These are phyloP conservation scores for Drosophila pallidifrons DNA, from an alignment of 1,140 invertebrate genomes.

Conservation along the genomic window DNA sequence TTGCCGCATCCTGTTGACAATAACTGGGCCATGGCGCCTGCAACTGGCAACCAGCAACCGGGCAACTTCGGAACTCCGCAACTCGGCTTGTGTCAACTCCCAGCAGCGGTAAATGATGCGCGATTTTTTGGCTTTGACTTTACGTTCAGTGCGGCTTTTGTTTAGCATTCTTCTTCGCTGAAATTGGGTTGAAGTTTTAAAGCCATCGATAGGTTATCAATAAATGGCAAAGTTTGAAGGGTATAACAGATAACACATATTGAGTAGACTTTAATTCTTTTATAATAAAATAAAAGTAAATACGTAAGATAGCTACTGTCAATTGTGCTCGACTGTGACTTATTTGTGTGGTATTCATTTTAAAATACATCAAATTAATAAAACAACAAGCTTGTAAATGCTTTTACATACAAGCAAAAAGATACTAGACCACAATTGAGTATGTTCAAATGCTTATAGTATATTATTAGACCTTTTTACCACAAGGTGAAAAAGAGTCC, in stretches of 20 bases:
- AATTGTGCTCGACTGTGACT: no score
- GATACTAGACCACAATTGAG: no score
- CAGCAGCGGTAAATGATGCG: constrained; percentile 40
- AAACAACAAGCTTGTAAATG: no score
- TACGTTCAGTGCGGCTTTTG: constrained; percentile 10
- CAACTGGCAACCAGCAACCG: not conserved
- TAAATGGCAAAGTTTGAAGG: not conserved
- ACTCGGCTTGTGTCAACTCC: not conserved
- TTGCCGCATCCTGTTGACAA: constrained; percentile 79
- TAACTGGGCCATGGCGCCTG: constrained; percentile 50
- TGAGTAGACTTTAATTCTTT: no score
- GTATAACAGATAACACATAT: not conserved
- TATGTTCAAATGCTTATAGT: no score
- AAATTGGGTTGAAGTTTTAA: not conserved
- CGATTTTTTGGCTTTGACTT: constrained; percentile 43
- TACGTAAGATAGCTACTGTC: no score
- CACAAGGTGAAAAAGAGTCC: no score
- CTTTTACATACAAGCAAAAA: no score
- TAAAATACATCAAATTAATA: no score
- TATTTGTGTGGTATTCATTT: no score
- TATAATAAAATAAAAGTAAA: no score
- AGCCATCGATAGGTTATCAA: constrained; percentile 8
- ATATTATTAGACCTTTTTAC: no score
- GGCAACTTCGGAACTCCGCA: not conserved
- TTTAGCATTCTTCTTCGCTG: not conserved